A percentile compares a stretch with the other conserved stretches of the same genome.
These are phyloP conservation scores for Jaculus jaculus DNA, from an alignment of 2,113 vertebrate species.

Conservation along the genomic window DNA sequence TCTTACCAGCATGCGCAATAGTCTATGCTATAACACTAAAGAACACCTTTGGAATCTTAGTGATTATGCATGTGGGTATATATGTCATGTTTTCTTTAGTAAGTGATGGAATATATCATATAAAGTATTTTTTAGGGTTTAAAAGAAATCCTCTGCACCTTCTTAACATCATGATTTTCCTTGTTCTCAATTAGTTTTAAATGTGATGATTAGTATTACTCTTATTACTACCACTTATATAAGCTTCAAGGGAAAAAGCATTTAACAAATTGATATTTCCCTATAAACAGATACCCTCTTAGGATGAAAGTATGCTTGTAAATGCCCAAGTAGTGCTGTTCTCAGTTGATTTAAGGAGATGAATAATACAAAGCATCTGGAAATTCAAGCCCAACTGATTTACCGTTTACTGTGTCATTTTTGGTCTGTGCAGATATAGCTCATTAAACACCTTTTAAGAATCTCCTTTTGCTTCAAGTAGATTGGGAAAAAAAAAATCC, in stretches of 20 bases:
- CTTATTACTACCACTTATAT: slow-evolving; percentile 57
- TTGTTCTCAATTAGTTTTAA: slow-evolving; percentile 59
- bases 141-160: slow-evolving; percentile 37
- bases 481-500: slow-evolving; percentile 38
- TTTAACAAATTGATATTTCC: slow-evolving; percentile 54
- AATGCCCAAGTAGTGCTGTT: slow-evolving; percentile 24
- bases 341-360: slow-evolving; percentile 55
- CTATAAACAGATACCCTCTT: slow-evolving; percentile 48
- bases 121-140: slow-evolving; percentile 22
- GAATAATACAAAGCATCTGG: slow-evolving; percentile 42
- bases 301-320: neutral
- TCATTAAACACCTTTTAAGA: slow-evolving; percentile 76
- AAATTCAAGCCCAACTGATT: slow-evolving; percentile 55
- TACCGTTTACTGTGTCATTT: slow-evolving; percentile 56
- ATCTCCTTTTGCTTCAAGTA: slow-evolving; percentile 66
- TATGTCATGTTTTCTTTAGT: neutral
- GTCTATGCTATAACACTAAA: neutral
- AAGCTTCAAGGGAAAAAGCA: neutral
- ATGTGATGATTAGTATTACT: slow-evolving; percentile 27
- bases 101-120: neutral
- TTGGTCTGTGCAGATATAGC: slow-evolving; percentile 62
- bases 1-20: neutral
- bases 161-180: neutral
- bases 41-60: neutral
- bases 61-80: neutral